Percentiles rank a stretch among this genome's conserved stretches.
Conservation (phyloP, 1,140 invertebrate genomes). For the Agraylea sexmaculata region DNA sequence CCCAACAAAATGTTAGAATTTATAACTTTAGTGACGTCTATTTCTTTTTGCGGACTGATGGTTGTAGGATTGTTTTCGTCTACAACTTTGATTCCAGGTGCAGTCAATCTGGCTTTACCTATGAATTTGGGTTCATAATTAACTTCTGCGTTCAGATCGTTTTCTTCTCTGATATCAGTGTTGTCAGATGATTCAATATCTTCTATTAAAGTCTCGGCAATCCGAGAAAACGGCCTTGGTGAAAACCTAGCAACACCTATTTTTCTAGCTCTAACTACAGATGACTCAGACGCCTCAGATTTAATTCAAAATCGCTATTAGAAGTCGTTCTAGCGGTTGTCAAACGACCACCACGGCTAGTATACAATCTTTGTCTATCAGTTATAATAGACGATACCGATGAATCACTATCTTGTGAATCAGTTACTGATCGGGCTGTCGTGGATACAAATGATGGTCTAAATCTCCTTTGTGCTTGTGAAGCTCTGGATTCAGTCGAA, state of each 20-base stretch:
- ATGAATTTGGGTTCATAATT: slow-evolving; percentile 12
- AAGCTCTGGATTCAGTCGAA: slow-evolving; percentile 10
- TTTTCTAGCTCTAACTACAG: slow-evolving; percentile 14
- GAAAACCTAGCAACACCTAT: slow-evolving; percentile 33
- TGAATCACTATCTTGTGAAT: slow-evolving; percentile 13
- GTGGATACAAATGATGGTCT: slow-evolving; percentile 15
- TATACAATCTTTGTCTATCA: slow-evolving; percentile 8
- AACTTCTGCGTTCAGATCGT: slow-evolving; percentile 26
- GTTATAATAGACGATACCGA: slow-evolving; percentile 9
- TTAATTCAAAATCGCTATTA: slow-evolving; percentile 11
- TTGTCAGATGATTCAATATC: slow-evolving; percentile 18
- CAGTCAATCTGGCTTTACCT: slow-evolving; percentile 14
- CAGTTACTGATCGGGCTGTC: slow-evolving; percentile 14
- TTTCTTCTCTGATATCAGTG: slow-evolving; percentile 21
- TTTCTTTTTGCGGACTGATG: slow-evolving; percentile 4
- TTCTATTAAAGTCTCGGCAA: slow-evolving; percentile 13
- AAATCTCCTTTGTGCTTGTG: slow-evolving; percentile 15
- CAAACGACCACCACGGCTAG: slow-evolving; percentile 11
- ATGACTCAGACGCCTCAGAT: slow-evolving; percentile 17
- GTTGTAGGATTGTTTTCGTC: slow-evolving; percentile 10
- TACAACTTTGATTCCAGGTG: slow-evolving; percentile 17
- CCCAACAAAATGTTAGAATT: slow-evolving; percentile 19
- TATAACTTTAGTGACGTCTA: slow-evolving; percentile 20
- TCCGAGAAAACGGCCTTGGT: slow-evolving; percentile 31
- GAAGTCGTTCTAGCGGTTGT: slow-evolving; percentile 8